phyloP scores from a whole-genome alignment of 2,888 invertebrate species.

The Frankliniella intonsa region DNA sequence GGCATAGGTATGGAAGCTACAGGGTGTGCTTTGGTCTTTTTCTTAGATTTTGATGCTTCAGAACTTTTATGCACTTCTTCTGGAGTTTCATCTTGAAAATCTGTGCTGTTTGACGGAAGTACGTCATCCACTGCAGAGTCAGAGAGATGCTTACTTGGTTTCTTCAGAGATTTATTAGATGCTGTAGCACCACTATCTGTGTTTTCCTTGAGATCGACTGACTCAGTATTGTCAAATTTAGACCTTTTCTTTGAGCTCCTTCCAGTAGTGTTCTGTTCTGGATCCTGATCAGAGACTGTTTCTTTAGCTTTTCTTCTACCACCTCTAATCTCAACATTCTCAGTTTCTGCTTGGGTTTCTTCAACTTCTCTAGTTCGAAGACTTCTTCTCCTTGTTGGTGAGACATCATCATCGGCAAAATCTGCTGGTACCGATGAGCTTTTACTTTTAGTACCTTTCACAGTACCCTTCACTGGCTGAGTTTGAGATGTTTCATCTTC shows the following conservation, averaged over 20 bases:
- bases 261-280: background rate
- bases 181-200: background rate
- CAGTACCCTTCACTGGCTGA: background rate
- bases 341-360: slow-evolving; percentile 38
- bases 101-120: background rate
- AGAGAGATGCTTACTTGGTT: background rate
- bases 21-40: slow-evolving; percentile 48
- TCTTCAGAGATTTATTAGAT: background rate
- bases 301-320: background rate
- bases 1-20: background rate
- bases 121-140: background rate
- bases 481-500: background rate
- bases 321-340: slow-evolving; percentile 35
- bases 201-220: background rate
- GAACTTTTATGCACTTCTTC: slow-evolving; percentile 43
- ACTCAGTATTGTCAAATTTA: background rate
- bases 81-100: slow-evolving; percentile 39
- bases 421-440: background rate
- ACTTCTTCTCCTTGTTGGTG: slow-evolving; percentile 18
- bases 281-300: background rate
- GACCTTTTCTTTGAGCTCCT: background rate
- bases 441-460: background rate
- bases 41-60: slow-evolving; percentile 40
- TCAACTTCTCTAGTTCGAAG: slow-evolving; percentile 34
- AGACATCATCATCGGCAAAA: slow-evolving; percentile 15